A percentile compares a stretch with the other conserved stretches of the same genome.
phyloP scores from a whole-genome alignment of 2,113 vertebrate species.

The Rhinolophus ferrumequinum region DNA sequence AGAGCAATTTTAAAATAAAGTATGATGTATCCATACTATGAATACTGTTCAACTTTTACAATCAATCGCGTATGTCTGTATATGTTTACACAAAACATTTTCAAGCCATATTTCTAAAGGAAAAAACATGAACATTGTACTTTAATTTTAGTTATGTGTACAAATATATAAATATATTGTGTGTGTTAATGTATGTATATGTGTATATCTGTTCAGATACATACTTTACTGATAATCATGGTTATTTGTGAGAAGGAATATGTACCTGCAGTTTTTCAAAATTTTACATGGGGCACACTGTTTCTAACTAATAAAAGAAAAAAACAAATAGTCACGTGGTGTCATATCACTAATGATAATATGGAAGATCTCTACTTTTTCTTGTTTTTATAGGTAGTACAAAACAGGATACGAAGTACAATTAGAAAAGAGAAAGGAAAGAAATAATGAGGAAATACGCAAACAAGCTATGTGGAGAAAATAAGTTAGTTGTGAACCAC shows the following conservation, averaged over 20 bases:
- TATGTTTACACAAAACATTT: not conserved
- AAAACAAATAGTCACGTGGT: not conserved
- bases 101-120: not conserved
- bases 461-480: not conserved
- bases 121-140: not conserved
- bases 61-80: not conserved
- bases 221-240: not conserved
- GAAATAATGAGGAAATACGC: not conserved
- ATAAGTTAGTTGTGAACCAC: not conserved
- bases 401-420: not conserved
- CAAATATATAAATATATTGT: not conserved
- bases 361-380: not conserved
- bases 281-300: not conserved
- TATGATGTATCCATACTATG: not conserved
- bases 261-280: not conserved
- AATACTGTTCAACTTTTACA: not conserved
- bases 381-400: not conserved
- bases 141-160: conserved; percentile 34
- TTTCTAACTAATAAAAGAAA: not conserved
- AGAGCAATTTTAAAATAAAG: conserved; percentile 43
- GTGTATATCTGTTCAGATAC: not conserved
- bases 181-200: not conserved
- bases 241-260: not conserved
- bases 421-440: not conserved
- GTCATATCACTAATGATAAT: not conserved